These are phyloP conservation scores for Gopherus evgoodei DNA, from an alignment of 2,113 vertebrate species.

Conservation along the genomic window DNA sequence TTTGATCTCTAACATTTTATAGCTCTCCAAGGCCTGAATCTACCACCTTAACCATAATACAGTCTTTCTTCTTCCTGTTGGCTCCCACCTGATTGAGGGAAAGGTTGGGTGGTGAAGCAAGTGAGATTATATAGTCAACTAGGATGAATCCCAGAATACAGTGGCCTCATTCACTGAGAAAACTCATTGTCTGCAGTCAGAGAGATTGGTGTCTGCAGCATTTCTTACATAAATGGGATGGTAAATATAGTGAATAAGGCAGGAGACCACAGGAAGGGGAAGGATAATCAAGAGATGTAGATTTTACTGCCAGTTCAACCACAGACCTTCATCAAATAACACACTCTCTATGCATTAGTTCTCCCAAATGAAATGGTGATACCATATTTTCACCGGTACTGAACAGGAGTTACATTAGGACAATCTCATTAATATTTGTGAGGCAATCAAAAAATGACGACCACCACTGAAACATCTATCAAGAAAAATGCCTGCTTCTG, in stretches of 20 bases:
- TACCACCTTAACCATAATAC: not conserved
- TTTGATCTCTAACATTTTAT: not conserved
- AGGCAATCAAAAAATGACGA: not conserved
- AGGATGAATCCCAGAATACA: not conserved
- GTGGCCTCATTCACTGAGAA: not conserved
- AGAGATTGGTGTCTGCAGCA: not conserved
- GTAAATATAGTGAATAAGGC: not conserved
- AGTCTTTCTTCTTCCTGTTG: not conserved
- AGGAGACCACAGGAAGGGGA: not conserved
- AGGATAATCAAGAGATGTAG: not conserved
- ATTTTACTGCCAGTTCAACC: not conserved
- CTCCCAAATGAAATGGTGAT: not conserved
- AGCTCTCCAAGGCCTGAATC: not conserved
- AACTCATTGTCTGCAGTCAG: not conserved
- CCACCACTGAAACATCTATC: not conserved
- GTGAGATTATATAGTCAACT: fast-evolving
- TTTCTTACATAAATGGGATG: not conserved
- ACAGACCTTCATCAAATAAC: not conserved
- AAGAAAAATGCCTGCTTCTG: not conserved
- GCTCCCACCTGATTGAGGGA: not conserved
- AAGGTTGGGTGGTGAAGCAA: not conserved
- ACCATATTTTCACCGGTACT: not conserved
- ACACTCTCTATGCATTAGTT: not conserved
- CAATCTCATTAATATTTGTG: not conserved
- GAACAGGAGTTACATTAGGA: not conserved